Percentiles rank a stretch among this genome's conserved stretches.
Conservation (phyloP, 2,888 invertebrate species). For the Opisthograptis luteolata region DNA sequence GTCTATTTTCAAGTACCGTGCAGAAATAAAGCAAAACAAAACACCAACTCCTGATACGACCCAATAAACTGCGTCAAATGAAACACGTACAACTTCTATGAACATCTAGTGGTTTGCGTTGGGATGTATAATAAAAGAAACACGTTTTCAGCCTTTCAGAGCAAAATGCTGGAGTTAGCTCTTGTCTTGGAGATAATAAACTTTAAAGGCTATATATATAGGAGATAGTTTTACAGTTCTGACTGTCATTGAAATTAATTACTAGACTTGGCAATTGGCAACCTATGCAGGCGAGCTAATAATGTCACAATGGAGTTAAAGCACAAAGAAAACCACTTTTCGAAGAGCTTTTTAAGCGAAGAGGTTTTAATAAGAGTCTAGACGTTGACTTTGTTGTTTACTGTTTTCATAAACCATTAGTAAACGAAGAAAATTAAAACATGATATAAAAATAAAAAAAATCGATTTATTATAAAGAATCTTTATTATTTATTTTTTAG, state of each 20-base stretch:
- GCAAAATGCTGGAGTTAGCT: slow-evolving; percentile 12
- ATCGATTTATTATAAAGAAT: too few relatives aligned
- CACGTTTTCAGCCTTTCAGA: slow-evolving; percentile 20
- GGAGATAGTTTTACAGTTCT: slow-evolving; percentile 14
- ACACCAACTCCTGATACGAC: background rate
- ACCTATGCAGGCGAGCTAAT: slow-evolving; percentile 4
- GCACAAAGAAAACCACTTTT: too few relatives aligned
- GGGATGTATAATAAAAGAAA: slow-evolving; percentile 21
- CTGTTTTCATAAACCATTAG: too few relatives aligned
- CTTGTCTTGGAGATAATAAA: slow-evolving; percentile 20
- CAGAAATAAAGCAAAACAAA: slow-evolving; percentile 13
- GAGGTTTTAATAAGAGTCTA: too few relatives aligned
- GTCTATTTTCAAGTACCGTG: slow-evolving; percentile 12
- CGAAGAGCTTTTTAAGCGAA: too few relatives aligned
- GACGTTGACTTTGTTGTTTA: too few relatives aligned
- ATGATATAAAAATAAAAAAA: too few relatives aligned
- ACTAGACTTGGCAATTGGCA: background rate
- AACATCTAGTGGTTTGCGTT: slow-evolving; percentile 17
- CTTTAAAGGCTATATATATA: slow-evolving; percentile 11
- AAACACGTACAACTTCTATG: slow-evolving; percentile 25
- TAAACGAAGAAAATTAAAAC: too few relatives aligned
- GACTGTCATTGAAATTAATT: slow-evolving; percentile 10
- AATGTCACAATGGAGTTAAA: slow-evolving; percentile 4
- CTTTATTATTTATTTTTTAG: too few relatives aligned
- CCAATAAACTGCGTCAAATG: slow-evolving; percentile 22